Conservation (phyloP, 2,797 vertebrate species). For the Argentina silus region DNA sequence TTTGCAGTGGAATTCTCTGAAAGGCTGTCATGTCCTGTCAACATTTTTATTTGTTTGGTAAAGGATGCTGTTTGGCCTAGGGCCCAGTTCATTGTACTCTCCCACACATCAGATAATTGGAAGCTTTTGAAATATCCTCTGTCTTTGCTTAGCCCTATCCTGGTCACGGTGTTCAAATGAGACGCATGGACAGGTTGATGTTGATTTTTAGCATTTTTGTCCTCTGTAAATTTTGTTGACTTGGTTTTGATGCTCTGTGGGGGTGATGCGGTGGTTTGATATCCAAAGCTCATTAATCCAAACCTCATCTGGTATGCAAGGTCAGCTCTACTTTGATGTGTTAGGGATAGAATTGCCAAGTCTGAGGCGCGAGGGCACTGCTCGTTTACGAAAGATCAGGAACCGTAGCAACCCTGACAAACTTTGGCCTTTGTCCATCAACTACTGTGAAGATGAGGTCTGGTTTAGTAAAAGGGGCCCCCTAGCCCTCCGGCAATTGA, state of each 20-base stretch:
- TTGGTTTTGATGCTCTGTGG: slow-evolving; percentile 52
- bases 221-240: slow-evolving; percentile 53
- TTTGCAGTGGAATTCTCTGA: slow-evolving; percentile 28
- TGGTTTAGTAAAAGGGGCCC: slow-evolving; percentile 49
- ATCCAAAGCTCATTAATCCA: slow-evolving; percentile 72
- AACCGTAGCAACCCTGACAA: slow-evolving; percentile 55
- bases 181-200: slow-evolving; percentile 49
- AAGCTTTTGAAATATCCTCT: background rate
- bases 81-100: slow-evolving; percentile 39
- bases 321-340: slow-evolving; percentile 72
- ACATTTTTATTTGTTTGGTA: slow-evolving; percentile 52
- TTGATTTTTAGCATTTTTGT: slow-evolving; percentile 55
- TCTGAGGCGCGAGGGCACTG: slow-evolving; percentile 49
- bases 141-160: slow-evolving; percentile 38
- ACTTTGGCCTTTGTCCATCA: slow-evolving; percentile 56
- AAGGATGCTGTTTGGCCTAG: slow-evolving; percentile 53
- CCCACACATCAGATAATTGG: slow-evolving; percentile 42
- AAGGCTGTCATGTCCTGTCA: slow-evolving; percentile 46
- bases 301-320: slow-evolving; percentile 75
- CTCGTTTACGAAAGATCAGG: slow-evolving; percentile 55
- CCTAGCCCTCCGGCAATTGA: slow-evolving; percentile 30
- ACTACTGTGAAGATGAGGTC: slow-evolving; percentile 60
- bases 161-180: slow-evolving; percentile 57
- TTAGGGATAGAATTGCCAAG: slow-evolving; percentile 50
- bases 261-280: slow-evolving; percentile 65